phyloP scores from a whole-genome alignment of 2,888 invertebrate species.

The Clunio marinus region DNA sequence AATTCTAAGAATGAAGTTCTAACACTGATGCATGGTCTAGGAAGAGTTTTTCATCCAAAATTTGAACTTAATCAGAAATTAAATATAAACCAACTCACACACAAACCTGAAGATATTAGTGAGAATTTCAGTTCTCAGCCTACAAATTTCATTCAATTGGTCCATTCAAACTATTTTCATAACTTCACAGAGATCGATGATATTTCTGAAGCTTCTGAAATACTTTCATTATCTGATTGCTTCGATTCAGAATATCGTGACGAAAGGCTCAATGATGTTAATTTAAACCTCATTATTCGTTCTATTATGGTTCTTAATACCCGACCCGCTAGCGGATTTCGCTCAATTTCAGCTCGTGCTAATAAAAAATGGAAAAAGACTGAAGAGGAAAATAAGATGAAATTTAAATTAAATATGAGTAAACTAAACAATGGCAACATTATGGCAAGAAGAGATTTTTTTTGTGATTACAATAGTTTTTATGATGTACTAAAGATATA shows the following conservation, averaged over 20 bases:
- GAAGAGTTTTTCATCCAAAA: constrained; percentile 73
- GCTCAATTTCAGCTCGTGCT: constrained; percentile 59
- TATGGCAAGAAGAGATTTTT: background rate
- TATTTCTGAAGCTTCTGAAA: constrained; percentile 58
- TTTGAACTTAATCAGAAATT: constrained; percentile 41
- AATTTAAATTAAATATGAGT: background rate
- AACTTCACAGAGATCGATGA: constrained; percentile 67
- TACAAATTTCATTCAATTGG: constrained; percentile 61
- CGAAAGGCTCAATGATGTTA: constrained; percentile 40
- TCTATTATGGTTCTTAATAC: constrained; percentile 69
- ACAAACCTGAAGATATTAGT: constrained; percentile 62
- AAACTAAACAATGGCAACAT: constrained; percentile 12
- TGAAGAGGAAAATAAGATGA: background rate
- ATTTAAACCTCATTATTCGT: constrained; percentile 61
- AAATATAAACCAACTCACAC: constrained; percentile 53
- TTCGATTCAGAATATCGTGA: constrained; percentile 63
- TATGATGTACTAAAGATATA: too few species aligned
- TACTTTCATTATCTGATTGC: constrained; percentile 66
- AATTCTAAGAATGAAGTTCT: constrained; percentile 65
- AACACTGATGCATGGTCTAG: constrained; percentile 70
- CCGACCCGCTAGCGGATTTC: constrained; percentile 67
- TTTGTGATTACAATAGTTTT: constrained; percentile 19
- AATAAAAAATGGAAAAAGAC: constrained; percentile 23
- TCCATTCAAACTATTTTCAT: constrained; percentile 70
- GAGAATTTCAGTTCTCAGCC: constrained; percentile 66